A percentile compares a stretch with the other conserved stretches of the same genome.
phyloP scores from a whole-genome alignment of 2,888 invertebrate species.

The Coleophora deauratella region DNA sequence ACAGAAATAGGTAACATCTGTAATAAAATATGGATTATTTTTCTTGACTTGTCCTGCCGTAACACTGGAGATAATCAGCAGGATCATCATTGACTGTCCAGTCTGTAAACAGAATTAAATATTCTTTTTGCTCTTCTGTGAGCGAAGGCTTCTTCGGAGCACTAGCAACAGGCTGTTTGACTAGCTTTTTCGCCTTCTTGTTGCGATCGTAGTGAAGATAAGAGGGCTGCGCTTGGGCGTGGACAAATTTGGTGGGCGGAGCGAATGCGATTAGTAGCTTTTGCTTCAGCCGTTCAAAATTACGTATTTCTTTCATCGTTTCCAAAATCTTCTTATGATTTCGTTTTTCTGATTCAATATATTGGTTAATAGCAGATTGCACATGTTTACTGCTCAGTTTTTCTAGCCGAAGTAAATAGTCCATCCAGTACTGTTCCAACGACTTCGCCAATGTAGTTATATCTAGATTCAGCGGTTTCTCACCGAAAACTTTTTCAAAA shows the following conservation, averaged over 20 bases:
- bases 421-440: conserved; percentile 73
- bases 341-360: conserved; percentile 61
- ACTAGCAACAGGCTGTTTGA: no score
- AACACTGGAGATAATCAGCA: conserved; percentile 32
- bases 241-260: conserved; percentile 17
- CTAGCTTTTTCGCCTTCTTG: conserved; percentile 3
- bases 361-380: conserved; percentile 62
- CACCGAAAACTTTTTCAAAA: conserved; percentile 73
- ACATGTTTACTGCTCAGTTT: conserved; percentile 69
- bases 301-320: conserved; percentile 73
- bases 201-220: not conserved
- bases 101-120: conserved; percentile 53
- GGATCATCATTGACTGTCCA: conserved; percentile 53
- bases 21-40: not conserved
- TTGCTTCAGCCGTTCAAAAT: conserved; percentile 59
- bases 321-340: conserved; percentile 66
- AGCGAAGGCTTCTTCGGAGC: conserved; percentile 18
- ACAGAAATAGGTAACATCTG: not conserved
- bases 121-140: conserved; percentile 48
- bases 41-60: not conserved
- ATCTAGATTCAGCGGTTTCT: conserved; percentile 73
- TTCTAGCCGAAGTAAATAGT: conserved; percentile 68
- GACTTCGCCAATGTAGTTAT: conserved; percentile 72
- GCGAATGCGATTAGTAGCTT: conserved; percentile 55
- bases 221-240: no score